These are phyloP conservation scores for Portevinia maculata DNA, from an alignment of 2,888 invertebrate species.

Conservation along the genomic window DNA sequence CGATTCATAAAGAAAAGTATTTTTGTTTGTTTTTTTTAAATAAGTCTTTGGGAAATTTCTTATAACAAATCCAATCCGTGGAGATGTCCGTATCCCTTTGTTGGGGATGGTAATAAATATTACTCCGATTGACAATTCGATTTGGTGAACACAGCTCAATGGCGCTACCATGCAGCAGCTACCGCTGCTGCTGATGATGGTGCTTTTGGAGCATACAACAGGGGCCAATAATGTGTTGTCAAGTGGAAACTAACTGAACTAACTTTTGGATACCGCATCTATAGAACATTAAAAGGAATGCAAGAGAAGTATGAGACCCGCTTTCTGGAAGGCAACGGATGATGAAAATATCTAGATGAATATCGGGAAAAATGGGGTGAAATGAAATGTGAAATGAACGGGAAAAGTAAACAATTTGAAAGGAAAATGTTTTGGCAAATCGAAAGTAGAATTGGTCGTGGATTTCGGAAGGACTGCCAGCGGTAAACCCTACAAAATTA, in stretches of 20 bases:
- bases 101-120: conserved; percentile 67
- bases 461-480: conserved; percentile 25
- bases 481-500: too few relatives aligned
- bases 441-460: conserved; percentile 35
- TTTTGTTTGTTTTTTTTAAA: conserved; percentile 21
- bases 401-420: conserved; percentile 64
- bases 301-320: conserved; percentile 5
- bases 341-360: conserved; percentile 39
- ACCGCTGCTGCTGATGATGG: conserved; percentile 27
- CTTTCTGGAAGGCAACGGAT: neutral
- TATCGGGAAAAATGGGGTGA: conserved; percentile 54
- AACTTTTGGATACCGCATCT: conserved; percentile 34
- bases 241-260: conserved; percentile 71
- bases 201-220: conserved; percentile 51
- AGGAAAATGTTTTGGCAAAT: conserved; percentile 49
- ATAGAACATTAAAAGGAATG: conserved; percentile 26
- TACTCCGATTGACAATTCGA: conserved; percentile 73
- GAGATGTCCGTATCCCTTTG: conserved; percentile 46
- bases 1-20: conserved; percentile 28
- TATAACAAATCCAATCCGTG: conserved; percentile 38
- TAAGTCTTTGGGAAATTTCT: conserved; percentile 22
- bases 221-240: conserved; percentile 70
- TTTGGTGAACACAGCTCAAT: conserved; percentile 73
- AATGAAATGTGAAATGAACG: conserved; percentile 67
- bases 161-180: conserved; percentile 40